Conservation (phyloP, 2,113 vertebrate species). For the Hypocryptadius cinnamomeus region DNA sequence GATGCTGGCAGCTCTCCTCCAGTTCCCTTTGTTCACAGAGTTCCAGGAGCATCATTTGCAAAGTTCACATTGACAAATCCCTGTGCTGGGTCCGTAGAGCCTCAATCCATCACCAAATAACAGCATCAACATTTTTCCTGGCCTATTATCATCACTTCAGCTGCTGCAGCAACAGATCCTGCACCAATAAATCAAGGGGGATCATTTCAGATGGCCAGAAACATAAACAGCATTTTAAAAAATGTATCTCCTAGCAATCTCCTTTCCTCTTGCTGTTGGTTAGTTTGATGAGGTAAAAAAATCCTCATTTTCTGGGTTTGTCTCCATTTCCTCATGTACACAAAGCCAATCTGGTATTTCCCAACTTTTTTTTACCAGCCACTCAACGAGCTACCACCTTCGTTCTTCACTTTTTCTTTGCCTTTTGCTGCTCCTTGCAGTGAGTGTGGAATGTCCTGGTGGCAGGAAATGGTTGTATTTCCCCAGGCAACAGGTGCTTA, state of each 20-base stretch:
- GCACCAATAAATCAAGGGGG: slow-evolving; percentile 64
- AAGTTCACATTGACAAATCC: slow-evolving; percentile 68
- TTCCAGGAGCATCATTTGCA: slow-evolving; percentile 62
- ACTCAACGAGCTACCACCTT: background rate
- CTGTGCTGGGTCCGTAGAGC: slow-evolving; percentile 28
- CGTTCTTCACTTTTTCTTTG: slow-evolving; percentile 45
- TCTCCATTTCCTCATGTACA: background rate
- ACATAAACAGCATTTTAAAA: slow-evolving; percentile 50
- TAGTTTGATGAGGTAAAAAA: background rate
- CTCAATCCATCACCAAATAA: slow-evolving; percentile 69
- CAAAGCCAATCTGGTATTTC: background rate
- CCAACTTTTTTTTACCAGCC: background rate
- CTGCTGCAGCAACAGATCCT: slow-evolving; percentile 53
- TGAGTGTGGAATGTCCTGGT: background rate
- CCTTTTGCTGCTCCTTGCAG: slow-evolving; percentile 19
- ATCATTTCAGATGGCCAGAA: slow-evolving; percentile 54
- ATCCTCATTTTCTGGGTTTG: background rate
- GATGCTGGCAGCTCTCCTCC: slow-evolving; percentile 1
- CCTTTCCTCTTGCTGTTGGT: background rate
- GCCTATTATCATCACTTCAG: slow-evolving; percentile 69
- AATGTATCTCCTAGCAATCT: background rate
- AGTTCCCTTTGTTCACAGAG: slow-evolving; percentile 45
- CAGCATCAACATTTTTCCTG: slow-evolving; percentile 70
- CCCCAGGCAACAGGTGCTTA: slow-evolving; percentile 65
- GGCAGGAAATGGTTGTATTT: slow-evolving; percentile 56